Base-by-base conservation (phyloP, 2,113 vertebrate species). In the Thomomys bottae region DNA sequence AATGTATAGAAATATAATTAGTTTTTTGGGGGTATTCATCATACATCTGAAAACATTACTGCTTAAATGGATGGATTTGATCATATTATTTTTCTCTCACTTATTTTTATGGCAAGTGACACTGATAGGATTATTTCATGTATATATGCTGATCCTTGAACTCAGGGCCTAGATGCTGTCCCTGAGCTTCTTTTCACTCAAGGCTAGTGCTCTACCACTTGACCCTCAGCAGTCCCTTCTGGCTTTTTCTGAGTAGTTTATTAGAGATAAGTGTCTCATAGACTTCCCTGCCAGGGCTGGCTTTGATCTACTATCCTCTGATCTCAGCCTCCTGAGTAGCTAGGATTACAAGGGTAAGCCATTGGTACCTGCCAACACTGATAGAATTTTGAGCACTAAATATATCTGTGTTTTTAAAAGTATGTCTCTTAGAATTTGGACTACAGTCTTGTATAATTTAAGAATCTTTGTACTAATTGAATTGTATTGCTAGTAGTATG, bases 381-480 rank as follows among this genome's bases (percentile, higher is more conserved):
- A 59, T 63, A 86, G 78, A n/a, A 82, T 84, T 94, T 64, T 71
- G 17, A 71, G 15, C 9, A 71, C 24, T 61, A 61, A 61, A 61
- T 26, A 61, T 61, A 15, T 54, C 49, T 15, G 49, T 54, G 49
- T 54, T 54, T 54, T 54, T 54, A 54, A 18, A 54, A 61, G 54
- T 57, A 63, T 42, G 42, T 59, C 30, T 80, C 61, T 76, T 77
- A 38, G 93, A 79, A 14, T 80, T 80, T 66, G 68, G 10, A 64
- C 30, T 84, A 57, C 1, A 36, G 40, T 79, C 23, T 77, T 72
- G 3, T 40, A 4, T 54, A 68, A 71, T 11, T 20, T 80, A 67
- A 87, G 59, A 93, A 59, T 42, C 49, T 94, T 87, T 38, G n/a
- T 49, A 63, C 66, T 73, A 15, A 54, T 54, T 54, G 49, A 83